These are phyloP conservation scores for Cynocephalus volans DNA, from an alignment of 2,113 vertebrate genomes.

Conservation along the genomic window DNA sequence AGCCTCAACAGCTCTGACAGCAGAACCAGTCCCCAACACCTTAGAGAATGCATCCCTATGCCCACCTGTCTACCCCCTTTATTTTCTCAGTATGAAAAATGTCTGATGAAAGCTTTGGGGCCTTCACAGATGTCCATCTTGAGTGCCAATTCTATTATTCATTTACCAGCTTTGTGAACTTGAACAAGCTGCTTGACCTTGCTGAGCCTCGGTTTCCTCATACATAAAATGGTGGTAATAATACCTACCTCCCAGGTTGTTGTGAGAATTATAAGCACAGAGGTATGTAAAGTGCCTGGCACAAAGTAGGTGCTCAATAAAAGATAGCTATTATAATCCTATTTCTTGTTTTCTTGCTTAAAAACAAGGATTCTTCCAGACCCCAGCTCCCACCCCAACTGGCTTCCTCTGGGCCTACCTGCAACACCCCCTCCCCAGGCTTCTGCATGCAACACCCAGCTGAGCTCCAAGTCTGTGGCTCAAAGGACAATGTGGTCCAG, in stretches of 20 bases:
- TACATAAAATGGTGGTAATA: constrained; percentile 51
- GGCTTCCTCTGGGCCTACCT: constrained; percentile 14
- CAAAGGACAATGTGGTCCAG: neutral
- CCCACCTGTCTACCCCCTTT: neutral
- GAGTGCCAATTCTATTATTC: neutral
- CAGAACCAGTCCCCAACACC: neutral
- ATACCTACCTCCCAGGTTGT: constrained; percentile 76
- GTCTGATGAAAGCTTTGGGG: constrained; percentile 24
- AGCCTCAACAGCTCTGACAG: neutral
- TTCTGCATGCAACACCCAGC: neutral
- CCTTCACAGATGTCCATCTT: neutral
- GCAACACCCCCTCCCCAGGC: constrained; percentile 4
- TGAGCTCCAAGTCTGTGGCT: constrained; percentile 16
- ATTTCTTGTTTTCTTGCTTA: constrained; percentile 35
- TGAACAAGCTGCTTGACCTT: constrained; percentile 54
- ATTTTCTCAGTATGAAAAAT: constrained; percentile 47
- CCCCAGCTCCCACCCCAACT: neutral
- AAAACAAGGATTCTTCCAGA: constrained; percentile 57
- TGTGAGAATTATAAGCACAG: constrained; percentile 70
- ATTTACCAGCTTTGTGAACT: constrained; percentile 40
- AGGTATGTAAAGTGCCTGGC: constrained; percentile 77
- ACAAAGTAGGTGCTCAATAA: constrained; percentile 83
- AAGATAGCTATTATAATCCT: constrained; percentile 66
- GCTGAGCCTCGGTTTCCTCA: constrained; percentile 68
- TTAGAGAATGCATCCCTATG: neutral